Base-by-base conservation (phyloP, 2,797 vertebrate species). In the Hybognathus amarus region DNA sequence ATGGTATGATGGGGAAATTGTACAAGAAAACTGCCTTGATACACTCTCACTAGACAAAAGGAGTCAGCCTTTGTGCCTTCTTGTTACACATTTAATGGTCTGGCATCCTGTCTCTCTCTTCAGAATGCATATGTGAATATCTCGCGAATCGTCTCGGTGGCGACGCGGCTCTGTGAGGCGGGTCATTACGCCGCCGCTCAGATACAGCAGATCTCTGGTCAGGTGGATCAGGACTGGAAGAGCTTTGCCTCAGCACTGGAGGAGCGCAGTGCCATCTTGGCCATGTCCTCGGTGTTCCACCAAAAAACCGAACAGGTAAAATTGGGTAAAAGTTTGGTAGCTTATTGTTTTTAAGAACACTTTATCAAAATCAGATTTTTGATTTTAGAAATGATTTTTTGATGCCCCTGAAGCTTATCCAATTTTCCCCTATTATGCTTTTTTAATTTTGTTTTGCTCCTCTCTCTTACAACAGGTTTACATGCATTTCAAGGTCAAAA, bases 121-220 rank as follows among this genome's bases (percentile, higher is more conserved):
- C 92, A 99, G 98, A 99, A 99, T 0, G 98, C 98, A 84, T 98
- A 99, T 0, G 97, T 98, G 88, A 99, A 99, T 87, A 99, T 99
- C 91, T 98, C 99, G 87, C 96, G 98, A 50, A 98, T 99, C 87
- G 97, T 98, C 83, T 97, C 98, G 0, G 97, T 99, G 88, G 98
- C 98, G 0, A 95, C 95, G 0, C 92, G 97, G 88, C 96, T 99
- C 42, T 96, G 96, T 0, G 98, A 99, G 87, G 96, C 97, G 0
- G 97, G 97, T 40, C 98, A 99, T 89, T 99, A 99, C 1, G 98
- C 97, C 11, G 96, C 97, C 0, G 97, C 97, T 91, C 96, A 98
- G 76, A 98, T 99, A 85, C 94, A 96, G 85, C 92, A 95, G 90
- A 97, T 98, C 88, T 99, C 98, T 50, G 96, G 94, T 0, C 96